Conservation (phyloP, 92 coral and sea anemone species). For the Porites divaricata region DNA sequence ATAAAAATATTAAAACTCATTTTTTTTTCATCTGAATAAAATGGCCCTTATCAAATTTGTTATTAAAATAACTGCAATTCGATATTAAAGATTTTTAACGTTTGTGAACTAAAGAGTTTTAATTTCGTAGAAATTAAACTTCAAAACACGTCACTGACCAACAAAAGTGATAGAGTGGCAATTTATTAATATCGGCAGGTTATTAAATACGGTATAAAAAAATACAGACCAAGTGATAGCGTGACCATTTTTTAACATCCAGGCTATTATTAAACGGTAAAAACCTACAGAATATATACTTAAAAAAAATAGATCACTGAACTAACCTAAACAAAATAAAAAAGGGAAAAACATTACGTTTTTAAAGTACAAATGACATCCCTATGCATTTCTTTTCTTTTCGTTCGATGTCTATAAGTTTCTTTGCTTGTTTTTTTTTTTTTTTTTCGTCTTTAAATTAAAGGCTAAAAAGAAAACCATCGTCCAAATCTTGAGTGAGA, state of each 20-base stretch:
- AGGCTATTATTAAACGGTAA: too few species aligned
- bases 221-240: not conserved
- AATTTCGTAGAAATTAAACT: not conserved
- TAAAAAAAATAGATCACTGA: too few species aligned
- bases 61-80: not conserved
- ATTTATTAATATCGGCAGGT: not conserved
- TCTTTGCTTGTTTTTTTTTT: not conserved
- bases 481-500: not conserved
- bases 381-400: too few species aligned
- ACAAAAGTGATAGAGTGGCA: not conserved
- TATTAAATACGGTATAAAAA: not conserved
- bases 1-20: not conserved
- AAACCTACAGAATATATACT: too few species aligned
- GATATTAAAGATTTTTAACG: not conserved
- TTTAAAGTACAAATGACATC: too few species aligned
- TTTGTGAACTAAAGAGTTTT: not conserved
- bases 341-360: too few species aligned
- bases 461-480: conserved; percentile 12
- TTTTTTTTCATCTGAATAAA: not conserved
- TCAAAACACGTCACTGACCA: not conserved
- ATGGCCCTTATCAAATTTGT: not conserved
- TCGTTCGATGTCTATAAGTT: too few species aligned
- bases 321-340: too few species aligned
- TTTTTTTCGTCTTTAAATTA: not conserved
- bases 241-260: not conserved